Base-by-base conservation (phyloP, 2,797 vertebrate genomes). In the Discoglossus pictus region DNA sequence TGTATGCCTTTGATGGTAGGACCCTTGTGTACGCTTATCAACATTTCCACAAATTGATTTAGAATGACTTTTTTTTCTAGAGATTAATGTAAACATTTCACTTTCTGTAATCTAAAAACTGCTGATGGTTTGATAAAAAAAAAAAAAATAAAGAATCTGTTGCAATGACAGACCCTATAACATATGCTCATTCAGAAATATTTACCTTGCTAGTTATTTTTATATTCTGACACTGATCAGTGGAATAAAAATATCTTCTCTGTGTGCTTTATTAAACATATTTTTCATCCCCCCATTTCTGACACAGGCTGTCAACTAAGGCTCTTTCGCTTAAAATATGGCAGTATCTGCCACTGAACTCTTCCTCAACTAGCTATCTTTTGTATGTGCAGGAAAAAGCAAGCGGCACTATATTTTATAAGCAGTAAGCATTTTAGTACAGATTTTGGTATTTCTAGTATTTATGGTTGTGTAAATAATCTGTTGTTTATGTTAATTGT, bases 1-100 rank as follows among this genome's bases (percentile, higher is more conserved):
- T 74, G 69, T 74, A 52, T 72, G 53, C 68, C 72, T 82, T 82
- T 81, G 77, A 79, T 81, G 73, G 74, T 59, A 21, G 7, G 34
- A 75, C 46, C 48, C 53, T 78, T 62, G 54, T 74, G 31, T 77
- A 75, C 65, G 77, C 73, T 67, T 78, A 72, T 68, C 63, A 74
- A 68, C 20, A 7, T 66, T 76, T 59, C 68, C 72, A 51, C 59
- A 60, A 75, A 74, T 0, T 62, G 27, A 43, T 55, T 76, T 73
- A 66, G 35, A 76, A 61, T 58, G 61, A n/a, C n/a, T n/a, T n/a
- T 17, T 23, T 51, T 55, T 42, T 20, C 36, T 24, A 40, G 11
- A 42, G 13, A 42, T 56, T 40, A 56, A 39, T 56, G 31, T 27
- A 35, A 18, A 20, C 64, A 59, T 31, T 58, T 24, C 23, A 38